Conservation (phyloP, 1,140 invertebrate species). For the Callitettix versicolor region DNA sequence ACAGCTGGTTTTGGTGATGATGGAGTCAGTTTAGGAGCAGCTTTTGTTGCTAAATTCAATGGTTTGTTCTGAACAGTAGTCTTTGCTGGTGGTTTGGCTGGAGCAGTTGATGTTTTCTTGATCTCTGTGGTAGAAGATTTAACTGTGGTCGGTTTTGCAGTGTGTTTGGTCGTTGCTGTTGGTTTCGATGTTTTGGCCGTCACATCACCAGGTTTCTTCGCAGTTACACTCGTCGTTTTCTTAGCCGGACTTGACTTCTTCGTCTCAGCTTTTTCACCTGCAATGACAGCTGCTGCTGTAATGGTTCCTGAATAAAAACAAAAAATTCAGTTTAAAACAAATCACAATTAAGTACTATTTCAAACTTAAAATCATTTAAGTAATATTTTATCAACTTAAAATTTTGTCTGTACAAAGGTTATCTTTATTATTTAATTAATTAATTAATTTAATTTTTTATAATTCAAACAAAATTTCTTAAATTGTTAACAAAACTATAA, state of each 20-base stretch:
- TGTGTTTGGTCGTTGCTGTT: not conserved
- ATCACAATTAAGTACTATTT: no score
- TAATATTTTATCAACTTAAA: no score
- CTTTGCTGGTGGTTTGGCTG: not conserved
- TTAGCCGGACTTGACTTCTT: conserved; percentile 15
- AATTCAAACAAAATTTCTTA: no score
- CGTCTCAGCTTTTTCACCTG: conserved; percentile 4
- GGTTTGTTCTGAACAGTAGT: conserved; percentile 9
- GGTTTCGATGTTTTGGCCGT: conserved; percentile 6
- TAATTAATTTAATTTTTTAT: no score
- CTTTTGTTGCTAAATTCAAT: conserved; percentile 5
- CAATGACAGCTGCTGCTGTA: conserved; percentile 13
- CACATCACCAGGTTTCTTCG: conserved; percentile 4
- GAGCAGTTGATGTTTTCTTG: conserved; percentile 6
- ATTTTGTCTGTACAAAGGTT: no score
- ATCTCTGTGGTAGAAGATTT: conserved; percentile 11
- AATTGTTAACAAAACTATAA: not conserved
- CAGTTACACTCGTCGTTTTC: conserved; percentile 4
- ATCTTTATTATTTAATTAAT: no score
- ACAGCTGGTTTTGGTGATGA: conserved; percentile 1
- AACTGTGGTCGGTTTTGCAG: conserved; percentile 5
- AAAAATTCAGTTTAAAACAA: conserved; percentile 6
- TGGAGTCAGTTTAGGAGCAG: conserved; percentile 12
- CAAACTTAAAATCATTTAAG: no score
- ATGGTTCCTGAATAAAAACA: conserved; percentile 14